Evolutionary conservation across 2,113 vertebrate genomes (phyloP).

Genomic region (Zosterops pallidus): DNA sequence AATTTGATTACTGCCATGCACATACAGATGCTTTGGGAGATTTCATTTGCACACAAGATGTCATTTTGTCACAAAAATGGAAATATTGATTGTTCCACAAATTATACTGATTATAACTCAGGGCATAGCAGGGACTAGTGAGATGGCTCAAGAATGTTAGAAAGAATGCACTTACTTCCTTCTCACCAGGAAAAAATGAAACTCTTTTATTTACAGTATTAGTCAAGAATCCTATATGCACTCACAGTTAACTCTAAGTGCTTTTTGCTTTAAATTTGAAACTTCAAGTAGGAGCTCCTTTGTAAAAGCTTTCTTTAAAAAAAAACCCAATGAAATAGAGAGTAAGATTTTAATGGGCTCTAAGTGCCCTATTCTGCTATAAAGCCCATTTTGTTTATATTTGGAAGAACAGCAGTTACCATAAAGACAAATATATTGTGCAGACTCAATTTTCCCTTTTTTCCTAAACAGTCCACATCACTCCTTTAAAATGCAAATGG

Average conservation of each 20-base stretch:
- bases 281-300: background rate
- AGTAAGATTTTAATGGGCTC: background rate
- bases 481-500: background rate
- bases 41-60: background rate
- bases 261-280: background rate
- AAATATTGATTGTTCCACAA: background rate
- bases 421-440: background rate
- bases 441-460: background rate
- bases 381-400: background rate
- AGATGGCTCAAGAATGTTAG: background rate
- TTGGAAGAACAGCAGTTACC: background rate
- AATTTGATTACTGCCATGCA: background rate
- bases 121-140: background rate
- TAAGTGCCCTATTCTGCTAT: background rate
- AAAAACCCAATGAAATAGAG: background rate
- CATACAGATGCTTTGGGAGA: background rate
- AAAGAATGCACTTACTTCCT: background rate
- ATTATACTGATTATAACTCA: background rate
- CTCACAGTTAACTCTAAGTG: background rate
- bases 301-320: background rate
- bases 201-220: background rate
- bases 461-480: background rate
- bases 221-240: background rate
- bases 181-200: background rate
- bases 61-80: slow-evolving; percentile 8